Evolutionary conservation across 1,140 invertebrate genomes (phyloP).

Genomic region (Neodiprion fabricii): DNA sequence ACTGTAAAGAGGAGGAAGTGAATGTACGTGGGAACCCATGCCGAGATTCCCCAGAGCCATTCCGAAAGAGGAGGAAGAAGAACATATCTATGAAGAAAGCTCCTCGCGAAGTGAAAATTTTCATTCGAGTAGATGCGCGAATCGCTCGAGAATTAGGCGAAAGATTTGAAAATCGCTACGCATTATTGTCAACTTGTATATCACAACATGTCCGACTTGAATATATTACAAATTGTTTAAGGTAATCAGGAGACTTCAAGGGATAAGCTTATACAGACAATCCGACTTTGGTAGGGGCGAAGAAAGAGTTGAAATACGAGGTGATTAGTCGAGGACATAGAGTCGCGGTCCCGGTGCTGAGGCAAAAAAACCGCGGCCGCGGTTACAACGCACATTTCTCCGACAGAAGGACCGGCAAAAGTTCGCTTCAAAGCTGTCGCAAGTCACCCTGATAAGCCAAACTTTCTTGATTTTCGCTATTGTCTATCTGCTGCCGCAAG

Average conservation of each 20-base stretch:
- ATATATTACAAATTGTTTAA: neutral
- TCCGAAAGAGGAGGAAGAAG: neutral
- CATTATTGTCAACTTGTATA: no score
- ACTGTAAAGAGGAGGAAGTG: neutral
- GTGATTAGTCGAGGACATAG: neutral
- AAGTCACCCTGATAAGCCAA: neutral
- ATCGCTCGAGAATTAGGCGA: no score
- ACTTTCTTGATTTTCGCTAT: slow-evolving; percentile 7
- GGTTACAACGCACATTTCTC: neutral
- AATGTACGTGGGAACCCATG: neutral
- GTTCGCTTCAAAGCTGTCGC: neutral
- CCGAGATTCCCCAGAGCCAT: neutral
- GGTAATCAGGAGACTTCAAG: neutral
- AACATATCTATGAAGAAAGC: neutral
- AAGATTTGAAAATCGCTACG: no score
- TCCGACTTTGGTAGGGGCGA: neutral
- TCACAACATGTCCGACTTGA: no score
- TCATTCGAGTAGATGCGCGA: no score
- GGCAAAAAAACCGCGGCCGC: neutral
- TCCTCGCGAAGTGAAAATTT: no score
- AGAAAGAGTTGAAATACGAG: neutral
- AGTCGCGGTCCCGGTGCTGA: neutral
- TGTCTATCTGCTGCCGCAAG: neutral
- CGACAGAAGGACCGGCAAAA: neutral
- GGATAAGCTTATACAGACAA: neutral